phyloP scores from a whole-genome alignment of 2,888 invertebrate species.

The Lymantria dispar region DNA sequence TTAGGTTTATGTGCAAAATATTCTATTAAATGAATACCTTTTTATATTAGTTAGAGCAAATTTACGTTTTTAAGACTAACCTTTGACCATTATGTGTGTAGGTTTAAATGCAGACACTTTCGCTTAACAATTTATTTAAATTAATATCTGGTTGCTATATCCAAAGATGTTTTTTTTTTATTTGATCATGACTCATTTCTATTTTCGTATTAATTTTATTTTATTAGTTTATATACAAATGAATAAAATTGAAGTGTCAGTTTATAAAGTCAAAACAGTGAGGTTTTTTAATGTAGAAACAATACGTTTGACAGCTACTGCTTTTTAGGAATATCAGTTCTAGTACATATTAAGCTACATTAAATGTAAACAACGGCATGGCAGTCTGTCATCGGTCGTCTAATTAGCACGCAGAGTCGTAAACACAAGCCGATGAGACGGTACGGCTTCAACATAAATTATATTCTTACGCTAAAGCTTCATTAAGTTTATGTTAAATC shows the following conservation, averaged over 20 bases:
- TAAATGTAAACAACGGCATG: conserved; percentile 6
- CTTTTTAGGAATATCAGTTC: too few species aligned
- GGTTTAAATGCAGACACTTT: conserved; percentile 18
- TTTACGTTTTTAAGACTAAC: conserved; percentile 31
- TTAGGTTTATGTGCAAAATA: conserved; percentile 38
- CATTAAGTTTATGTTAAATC: conserved; percentile 41
- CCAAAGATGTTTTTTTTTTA: neutral
- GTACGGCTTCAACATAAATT: conserved; percentile 44
- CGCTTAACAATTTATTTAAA: conserved; percentile 6
- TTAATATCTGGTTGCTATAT: conserved; percentile 7
- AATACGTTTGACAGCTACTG: too few species aligned
- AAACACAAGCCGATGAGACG: conserved; percentile 29
- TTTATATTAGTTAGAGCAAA: conserved; percentile 10
- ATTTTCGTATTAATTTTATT: neutral
- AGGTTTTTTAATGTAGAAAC: too few species aligned
- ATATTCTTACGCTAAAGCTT: conserved; percentile 33
- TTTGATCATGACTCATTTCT: conserved; percentile 5
- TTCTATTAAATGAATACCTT: conserved; percentile 24
- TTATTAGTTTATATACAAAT: too few species aligned
- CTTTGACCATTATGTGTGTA: conserved; percentile 34
- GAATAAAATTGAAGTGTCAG: too few species aligned
- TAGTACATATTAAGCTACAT: too few species aligned
- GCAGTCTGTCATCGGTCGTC: conserved; percentile 46
- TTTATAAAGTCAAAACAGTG: too few species aligned
- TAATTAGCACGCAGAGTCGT: conserved; percentile 47